Conservation (phyloP, 2,888 invertebrate species). For the Drosophila hawaiiensis region DNA sequence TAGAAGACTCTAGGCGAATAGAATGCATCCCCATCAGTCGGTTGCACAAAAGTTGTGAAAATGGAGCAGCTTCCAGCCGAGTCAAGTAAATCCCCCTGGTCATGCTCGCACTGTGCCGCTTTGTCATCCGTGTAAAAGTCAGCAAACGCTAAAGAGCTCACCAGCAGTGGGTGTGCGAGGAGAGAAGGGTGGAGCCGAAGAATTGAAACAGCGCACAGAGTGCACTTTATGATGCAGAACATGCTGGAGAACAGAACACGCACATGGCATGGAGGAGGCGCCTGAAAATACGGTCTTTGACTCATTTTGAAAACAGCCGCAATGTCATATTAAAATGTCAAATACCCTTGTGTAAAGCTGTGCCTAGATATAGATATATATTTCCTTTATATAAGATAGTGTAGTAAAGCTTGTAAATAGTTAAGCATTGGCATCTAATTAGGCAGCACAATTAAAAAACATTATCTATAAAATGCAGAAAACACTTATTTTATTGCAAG, state of each 20-base stretch:
- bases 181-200: neutral
- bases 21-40: slow-evolving; percentile 29
- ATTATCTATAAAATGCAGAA: neutral
- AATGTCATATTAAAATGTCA: slow-evolving; percentile 17
- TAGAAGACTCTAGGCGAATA: neutral
- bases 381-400: neutral
- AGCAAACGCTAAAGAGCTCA: slow-evolving; percentile 78
- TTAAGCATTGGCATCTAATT: neutral
- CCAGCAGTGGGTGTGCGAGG: slow-evolving; percentile 18
- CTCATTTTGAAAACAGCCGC: slow-evolving; percentile 41
- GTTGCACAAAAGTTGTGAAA: slow-evolving; percentile 43
- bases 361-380: too few relatives aligned
- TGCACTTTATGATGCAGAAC: slow-evolving; percentile 63
- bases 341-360: slow-evolving; percentile 33
- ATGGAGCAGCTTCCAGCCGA: slow-evolving; percentile 56
- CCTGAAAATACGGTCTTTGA: slow-evolving; percentile 59
- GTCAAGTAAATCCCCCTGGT: slow-evolving; percentile 33
- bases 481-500: neutral
- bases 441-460: neutral
- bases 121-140: slow-evolving; percentile 61
- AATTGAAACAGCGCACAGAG: slow-evolving; percentile 20
- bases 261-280: slow-evolving; percentile 24
- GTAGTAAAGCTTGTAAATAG: too few relatives aligned
- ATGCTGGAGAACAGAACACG: slow-evolving; percentile 31
- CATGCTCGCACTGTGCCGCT: slow-evolving; percentile 13